phyloP scores from a whole-genome alignment of 2,888 invertebrate genomes.

The Cancer borealis region DNA sequence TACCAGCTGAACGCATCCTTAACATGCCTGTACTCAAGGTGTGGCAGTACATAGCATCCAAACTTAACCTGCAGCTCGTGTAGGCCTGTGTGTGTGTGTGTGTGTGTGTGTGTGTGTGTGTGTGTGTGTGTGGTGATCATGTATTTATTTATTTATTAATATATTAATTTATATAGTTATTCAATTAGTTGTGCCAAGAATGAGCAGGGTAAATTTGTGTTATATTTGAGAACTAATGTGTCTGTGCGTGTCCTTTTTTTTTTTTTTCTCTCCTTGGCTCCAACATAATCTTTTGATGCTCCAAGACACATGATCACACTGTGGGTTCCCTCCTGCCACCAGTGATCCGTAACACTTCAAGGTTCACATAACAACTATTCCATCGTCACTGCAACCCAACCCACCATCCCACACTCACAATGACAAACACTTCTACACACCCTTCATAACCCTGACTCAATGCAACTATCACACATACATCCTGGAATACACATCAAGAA shows the following conservation, averaged over 20 bases:
- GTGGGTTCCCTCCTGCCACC: background rate
- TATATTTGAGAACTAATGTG: background rate
- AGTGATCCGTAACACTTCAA: background rate
- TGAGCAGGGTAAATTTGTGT: background rate
- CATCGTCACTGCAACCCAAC: background rate
- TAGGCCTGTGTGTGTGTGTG: conserved; percentile 48
- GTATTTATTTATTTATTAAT: conserved; percentile 28
- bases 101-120: conserved; percentile 46
- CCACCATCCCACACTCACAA: background rate
- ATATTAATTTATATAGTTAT: background rate
- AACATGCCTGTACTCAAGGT: conserved; percentile 79
- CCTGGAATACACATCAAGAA: background rate
- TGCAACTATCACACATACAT: background rate
- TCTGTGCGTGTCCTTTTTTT: too few relatives aligned
- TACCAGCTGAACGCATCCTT: conserved; percentile 78
- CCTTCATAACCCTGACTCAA: background rate
- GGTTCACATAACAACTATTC: background rate
- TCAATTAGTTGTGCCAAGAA: background rate
- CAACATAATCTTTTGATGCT: background rate
- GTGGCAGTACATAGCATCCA: conserved; percentile 79
- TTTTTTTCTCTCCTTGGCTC: background rate
- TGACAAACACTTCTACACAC: background rate
- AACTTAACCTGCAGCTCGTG: conserved; percentile 78
- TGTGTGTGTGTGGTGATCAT: conserved; percentile 23
- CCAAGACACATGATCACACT: too few relatives aligned